These are phyloP conservation scores for Mimas tiliae DNA, from an alignment of 2,888 invertebrate species.

Conservation along the genomic window DNA sequence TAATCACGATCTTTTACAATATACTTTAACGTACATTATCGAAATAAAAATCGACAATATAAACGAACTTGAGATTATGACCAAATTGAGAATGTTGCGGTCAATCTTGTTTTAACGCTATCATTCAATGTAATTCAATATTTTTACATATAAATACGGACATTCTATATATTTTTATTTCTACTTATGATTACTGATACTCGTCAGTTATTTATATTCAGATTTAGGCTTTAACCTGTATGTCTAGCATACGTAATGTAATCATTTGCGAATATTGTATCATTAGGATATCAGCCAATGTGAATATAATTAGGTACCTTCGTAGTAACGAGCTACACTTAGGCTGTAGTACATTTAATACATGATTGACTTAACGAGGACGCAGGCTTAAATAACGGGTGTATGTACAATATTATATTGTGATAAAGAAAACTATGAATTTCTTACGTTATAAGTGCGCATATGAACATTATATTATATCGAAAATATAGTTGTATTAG, in stretches of 20 bases:
- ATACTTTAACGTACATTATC: constrained; percentile 47
- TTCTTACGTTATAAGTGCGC: too few relatives aligned
- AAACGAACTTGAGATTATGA: constrained; percentile 18
- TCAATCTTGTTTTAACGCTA: constrained; percentile 15
- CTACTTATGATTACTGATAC: not conserved
- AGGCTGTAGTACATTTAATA: constrained; percentile 17
- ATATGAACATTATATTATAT: not conserved
- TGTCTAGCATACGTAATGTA: constrained; percentile 6
- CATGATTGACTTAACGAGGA: constrained; percentile 26
- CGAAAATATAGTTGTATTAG: not conserved
- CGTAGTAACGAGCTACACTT: constrained; percentile 15
- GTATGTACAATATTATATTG: not conserved
- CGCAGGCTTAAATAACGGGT: constrained; percentile 3
- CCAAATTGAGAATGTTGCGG: constrained; percentile 7
- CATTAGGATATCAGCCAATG: constrained; percentile 23
- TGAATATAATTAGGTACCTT: constrained; percentile 15
- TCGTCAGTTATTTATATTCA: not conserved
- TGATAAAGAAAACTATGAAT: not conserved
- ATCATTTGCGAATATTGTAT: constrained; percentile 15
- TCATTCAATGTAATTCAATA: constrained; percentile 13
- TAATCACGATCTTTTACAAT: constrained; percentile 66
- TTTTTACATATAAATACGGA: not conserved
- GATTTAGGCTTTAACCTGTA: not conserved
- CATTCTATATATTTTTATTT: constrained; percentile 4
- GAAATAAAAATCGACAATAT: constrained; percentile 49